A percentile compares a stretch with the other conserved stretches of the same genome.
phyloP scores from a whole-genome alignment of 2,888 invertebrate genomes.

The Drosophila prostipennis region DNA sequence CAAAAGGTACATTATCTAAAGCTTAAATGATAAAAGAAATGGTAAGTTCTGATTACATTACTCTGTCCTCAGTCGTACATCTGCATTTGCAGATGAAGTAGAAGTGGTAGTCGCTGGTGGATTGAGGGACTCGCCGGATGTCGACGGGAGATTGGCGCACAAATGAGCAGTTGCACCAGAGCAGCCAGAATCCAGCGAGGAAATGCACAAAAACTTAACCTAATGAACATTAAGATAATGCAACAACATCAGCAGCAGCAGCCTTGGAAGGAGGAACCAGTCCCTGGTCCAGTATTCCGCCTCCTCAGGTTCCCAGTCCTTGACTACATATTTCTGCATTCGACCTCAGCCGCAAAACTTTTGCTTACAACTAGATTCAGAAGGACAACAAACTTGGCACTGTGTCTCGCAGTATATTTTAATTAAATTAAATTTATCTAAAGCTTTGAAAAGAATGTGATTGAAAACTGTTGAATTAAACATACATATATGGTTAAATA shows the following conservation, averaged over 20 bases:
- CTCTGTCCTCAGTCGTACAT: background rate
- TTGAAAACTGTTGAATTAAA: background rate
- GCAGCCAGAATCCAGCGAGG: conserved; percentile 50
- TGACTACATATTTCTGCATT: conserved; percentile 68
- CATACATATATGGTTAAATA: too few species aligned
- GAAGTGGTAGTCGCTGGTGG: conserved; percentile 50
- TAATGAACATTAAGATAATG: conserved; percentile 81
- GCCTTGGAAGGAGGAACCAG: conserved; percentile 5
- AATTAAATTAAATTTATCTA: background rate
- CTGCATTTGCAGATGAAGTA: conserved; percentile 55
- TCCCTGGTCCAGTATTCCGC: conserved; percentile 12
- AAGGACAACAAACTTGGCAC: conserved; percentile 29
- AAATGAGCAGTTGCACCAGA: conserved; percentile 63
- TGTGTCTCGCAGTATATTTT: background rate
- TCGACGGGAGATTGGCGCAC: conserved; percentile 76
- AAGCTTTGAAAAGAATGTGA: background rate
- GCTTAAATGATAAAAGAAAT: background rate
- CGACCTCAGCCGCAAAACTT: conserved; percentile 74
- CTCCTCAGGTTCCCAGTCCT: background rate
- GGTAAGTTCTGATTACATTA: too few species aligned
- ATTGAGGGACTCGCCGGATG: conserved; percentile 54
- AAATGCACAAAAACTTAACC: conserved; percentile 80
- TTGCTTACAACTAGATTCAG: conserved; percentile 55
- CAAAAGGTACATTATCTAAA: too few species aligned
- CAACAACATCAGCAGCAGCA: conserved; percentile 60